Base-by-base conservation (phyloP, 2,113 vertebrate genomes). In the Haemorhous mexicanus region DNA sequence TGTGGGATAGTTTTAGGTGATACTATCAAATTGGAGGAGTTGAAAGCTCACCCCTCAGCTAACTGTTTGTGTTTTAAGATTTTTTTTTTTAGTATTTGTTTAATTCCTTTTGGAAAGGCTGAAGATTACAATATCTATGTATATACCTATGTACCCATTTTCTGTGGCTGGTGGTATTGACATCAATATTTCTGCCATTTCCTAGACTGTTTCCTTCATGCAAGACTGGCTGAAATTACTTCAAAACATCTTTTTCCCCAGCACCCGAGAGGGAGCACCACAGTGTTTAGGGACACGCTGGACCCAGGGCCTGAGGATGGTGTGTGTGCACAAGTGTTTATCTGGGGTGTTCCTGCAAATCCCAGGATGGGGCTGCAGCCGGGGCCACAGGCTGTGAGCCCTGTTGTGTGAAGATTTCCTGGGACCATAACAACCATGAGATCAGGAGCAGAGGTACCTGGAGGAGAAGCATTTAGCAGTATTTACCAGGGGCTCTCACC, bases 221-320 rank as follows among this genome's bases (percentile, higher is more conserved):
- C 24, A 13, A 22, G 50, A 43, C 39, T 35, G 30, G 17, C 27
- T 73, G 53, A 39, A 74, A 50, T 66, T 14, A 8, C 28, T 37
- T 91, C 37, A 11, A 68, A 83, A 27, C 28, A 39, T 23, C 28
- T 6, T 66, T 58, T 49, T 26, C 41, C 5, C 4, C 21, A 44
- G 59, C 3, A 5, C 23, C 27, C 0, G 1, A 58, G 39, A 32
- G 55, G 17, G 46, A 85, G 5, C 24, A 11, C 8, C 13, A 6
- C 2, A 7, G 49, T 0, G 0, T 61, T 35, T 61, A 50, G 49
- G 30, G 26, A 73, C 6, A 3, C 0, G 0, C 44, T 20, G 44
- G 28, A 23, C 46, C 33, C 35, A 6, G 6, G 63, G 46, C 67
- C 67, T 37, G 33, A 46, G 33, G 50, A 37, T 21, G 7, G 14